Conservation (phyloP, 2,888 invertebrate genomes). For the Empis livida region DNA sequence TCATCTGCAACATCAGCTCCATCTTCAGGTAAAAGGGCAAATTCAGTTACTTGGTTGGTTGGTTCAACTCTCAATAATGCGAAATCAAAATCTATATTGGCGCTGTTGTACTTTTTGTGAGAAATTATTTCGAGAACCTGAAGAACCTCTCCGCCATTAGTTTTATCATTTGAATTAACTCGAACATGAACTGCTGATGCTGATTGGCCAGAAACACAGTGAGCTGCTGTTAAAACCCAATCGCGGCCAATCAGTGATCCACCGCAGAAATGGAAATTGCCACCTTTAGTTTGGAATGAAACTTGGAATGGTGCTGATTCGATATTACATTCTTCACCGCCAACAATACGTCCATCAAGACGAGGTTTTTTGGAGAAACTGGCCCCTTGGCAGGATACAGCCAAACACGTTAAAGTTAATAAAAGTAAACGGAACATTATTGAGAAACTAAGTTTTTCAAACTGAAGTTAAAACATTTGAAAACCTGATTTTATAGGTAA, state of each 20-base stretch:
- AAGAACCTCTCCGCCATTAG: background rate
- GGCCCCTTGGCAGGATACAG: background rate
- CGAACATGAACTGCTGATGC: background rate
- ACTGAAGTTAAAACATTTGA: too few species aligned
- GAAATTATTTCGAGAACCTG: background rate
- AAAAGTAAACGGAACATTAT: too few species aligned
- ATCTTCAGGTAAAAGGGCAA: slow-evolving; percentile 18
- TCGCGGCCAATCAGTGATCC: slow-evolving; percentile 31
- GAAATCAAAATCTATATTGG: background rate
- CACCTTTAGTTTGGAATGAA: slow-evolving; percentile 26
- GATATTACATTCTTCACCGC: slow-evolving; percentile 30
- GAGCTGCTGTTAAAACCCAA: background rate
- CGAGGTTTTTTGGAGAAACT: slow-evolving; percentile 11
- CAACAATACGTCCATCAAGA: slow-evolving; percentile 29
- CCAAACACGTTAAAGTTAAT: too few species aligned
- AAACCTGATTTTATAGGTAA: too few species aligned
- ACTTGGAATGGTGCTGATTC: slow-evolving; percentile 34
- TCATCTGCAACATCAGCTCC: slow-evolving; percentile 20
- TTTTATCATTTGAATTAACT: background rate
- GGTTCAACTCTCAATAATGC: slow-evolving; percentile 4
- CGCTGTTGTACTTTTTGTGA: background rate
- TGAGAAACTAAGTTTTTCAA: too few species aligned
- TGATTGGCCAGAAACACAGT: background rate
- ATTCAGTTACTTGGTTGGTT: slow-evolving; percentile 15
- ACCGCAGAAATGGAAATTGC: slow-evolving; percentile 37